Conservation (phyloP, 1,140 invertebrate genomes). For the Aphaenogaster floridana region DNA sequence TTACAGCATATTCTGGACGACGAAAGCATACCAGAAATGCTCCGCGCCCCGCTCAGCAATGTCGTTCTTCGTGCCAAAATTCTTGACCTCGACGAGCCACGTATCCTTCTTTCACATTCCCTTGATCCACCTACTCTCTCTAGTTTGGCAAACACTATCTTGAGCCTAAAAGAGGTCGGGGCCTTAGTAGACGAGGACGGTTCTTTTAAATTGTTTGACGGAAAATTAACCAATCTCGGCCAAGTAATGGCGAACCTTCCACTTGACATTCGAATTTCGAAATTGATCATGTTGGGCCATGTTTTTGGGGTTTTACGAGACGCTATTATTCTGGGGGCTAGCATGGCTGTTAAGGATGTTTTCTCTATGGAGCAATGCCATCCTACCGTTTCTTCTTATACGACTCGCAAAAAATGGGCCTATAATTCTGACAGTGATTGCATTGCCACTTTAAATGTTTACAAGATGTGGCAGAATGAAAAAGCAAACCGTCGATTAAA, state of each 20-base stretch:
- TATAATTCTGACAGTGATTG: conserved; percentile 94
- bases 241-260: conserved; percentile 94
- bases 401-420: conserved; percentile 93
- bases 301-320: conserved; percentile 95
- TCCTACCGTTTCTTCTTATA: conserved; percentile 91
- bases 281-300: conserved; percentile 95
- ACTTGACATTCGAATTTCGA: conserved; percentile 93
- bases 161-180: conserved; percentile 95
- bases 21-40: conserved; percentile 92
- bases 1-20: conserved; percentile 81
- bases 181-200: conserved; percentile 89
- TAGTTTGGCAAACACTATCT: conserved; percentile 93
- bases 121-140: conserved; percentile 95
- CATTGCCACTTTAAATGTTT: conserved; percentile 94
- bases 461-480: conserved; percentile 88
- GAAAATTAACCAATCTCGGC: conserved; percentile 96
- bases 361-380: conserved; percentile 89
- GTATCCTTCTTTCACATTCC: conserved; percentile 93
- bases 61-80: conserved; percentile 94
- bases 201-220: conserved; percentile 89
- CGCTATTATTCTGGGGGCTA: conserved; percentile 95
- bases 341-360: conserved; percentile 93
- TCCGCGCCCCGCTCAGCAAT: conserved; percentile 93
- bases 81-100: conserved; percentile 94
- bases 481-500: conserved; percentile 79